phyloP scores from a whole-genome alignment of 2,797 vertebrate species.

The Phaenicophaeus curvirostris region DNA sequence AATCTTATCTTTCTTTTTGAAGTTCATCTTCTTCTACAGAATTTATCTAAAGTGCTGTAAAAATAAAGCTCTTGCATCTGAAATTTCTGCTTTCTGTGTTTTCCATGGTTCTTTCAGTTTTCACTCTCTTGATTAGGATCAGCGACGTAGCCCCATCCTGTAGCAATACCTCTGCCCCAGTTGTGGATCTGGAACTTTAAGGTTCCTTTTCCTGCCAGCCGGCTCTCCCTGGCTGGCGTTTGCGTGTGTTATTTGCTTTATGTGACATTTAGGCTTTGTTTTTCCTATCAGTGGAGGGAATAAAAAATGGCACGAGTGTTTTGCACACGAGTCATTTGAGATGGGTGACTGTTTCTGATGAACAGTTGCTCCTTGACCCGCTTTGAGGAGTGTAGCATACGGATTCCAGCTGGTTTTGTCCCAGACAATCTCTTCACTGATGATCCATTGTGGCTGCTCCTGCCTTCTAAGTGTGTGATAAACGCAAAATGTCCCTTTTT shows the following conservation, averaged over 20 bases:
- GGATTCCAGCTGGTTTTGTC: neutral
- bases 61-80: neutral
- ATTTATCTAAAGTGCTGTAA: neutral
- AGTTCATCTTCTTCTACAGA: neutral
- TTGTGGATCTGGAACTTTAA: neutral
- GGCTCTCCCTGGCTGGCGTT: neutral
- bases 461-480: neutral
- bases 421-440: neutral
- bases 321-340: neutral
- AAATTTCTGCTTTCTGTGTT: neutral
- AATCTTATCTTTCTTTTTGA: neutral
- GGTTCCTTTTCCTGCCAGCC: neutral
- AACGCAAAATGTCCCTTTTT: neutral
- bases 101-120: neutral
- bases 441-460: neutral
- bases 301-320: neutral
- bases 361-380: neutral
- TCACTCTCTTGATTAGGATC: neutral
- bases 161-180: neutral
- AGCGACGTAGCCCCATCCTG: neutral
- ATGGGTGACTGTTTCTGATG: neutral
- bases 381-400: neutral
- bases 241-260: neutral
- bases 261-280: neutral
- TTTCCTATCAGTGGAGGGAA: neutral